Evolutionary conservation across 2,888 invertebrate genomes (phyloP), one percentile per base, ranked within the genome.

Genomic region (Lissonota sp.): DNA sequence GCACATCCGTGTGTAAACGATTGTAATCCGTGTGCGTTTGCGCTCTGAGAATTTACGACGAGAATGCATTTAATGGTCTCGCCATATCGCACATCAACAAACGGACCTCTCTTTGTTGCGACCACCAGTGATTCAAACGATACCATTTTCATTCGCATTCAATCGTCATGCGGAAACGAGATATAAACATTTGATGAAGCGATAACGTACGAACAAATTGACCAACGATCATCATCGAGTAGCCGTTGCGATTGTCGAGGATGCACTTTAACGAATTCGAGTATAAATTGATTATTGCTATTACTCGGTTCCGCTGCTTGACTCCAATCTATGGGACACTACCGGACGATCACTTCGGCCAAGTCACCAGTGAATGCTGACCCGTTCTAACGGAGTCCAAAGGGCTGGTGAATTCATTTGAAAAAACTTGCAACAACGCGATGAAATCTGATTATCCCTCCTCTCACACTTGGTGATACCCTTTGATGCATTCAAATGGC

Each of bases 401-500:
- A 62, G 5, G 37, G 37, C 26, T 12, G 37, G 51, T 57, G 55
- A 71, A 75, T 7, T n/a, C 62, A 66, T 66, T 76, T n/a, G 72
- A 76, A 60, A 69, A 75, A 64, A 53, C 72, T 63, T 66, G 62
- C 57, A 37, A 44, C 37, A 26, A 3, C 26, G 26, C 26, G 49
- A 26, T 37, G 70, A 57, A 60, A 26, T 26, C 26, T 39, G 40
- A 16, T 14, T 55, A 37, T 12, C 16, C 16, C 37, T 49, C 42
- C 49, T 63, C 46, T 12, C 42, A 1, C 40, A 40, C 14, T n/a
- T 8, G 10, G 5, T 16, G 67, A 67, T 69, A 26, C 53, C 51
- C 63, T 72, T 77, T 51, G 46, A 63, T 12, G 51, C 62, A 72
- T 76, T 76, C 55, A 66, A 82, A 82, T 78, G 44, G 60, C 74